Conservation (phyloP, 2,797 vertebrate genomes). For the Rhabdophis nuchalis region DNA sequence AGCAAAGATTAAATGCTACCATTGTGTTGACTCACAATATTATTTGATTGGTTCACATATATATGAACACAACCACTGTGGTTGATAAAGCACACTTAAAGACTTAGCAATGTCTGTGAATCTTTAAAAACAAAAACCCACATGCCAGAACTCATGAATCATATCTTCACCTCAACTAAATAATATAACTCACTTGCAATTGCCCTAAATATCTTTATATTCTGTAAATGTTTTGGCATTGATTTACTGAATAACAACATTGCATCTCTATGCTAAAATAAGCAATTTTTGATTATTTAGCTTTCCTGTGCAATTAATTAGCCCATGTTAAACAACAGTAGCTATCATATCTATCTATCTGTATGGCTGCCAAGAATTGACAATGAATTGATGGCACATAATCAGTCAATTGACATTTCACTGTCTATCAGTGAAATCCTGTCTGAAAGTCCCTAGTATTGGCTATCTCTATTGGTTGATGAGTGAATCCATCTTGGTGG, state of each 20-base stretch:
- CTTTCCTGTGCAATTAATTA: background rate
- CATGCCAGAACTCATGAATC: background rate
- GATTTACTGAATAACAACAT: background rate
- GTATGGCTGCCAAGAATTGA: background rate
- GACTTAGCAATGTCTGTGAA: background rate
- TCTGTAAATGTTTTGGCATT: background rate
- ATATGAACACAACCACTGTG: background rate
- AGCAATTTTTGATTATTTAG: background rate
- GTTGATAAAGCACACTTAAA: background rate
- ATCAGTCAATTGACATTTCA: background rate
- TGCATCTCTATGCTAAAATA: background rate
- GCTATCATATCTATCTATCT: background rate
- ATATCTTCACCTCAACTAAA: background rate
- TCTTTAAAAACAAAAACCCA: background rate
- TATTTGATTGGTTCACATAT: background rate
- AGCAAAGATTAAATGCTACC: background rate
- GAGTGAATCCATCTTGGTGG: background rate
- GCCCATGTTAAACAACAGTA: background rate
- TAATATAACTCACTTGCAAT: background rate
- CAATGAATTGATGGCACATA: background rate
- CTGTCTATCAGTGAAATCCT: background rate
- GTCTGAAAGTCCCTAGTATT: background rate
- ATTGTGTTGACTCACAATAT: background rate
- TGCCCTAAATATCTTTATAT: background rate
- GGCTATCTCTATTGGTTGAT: background rate